Evolutionary conservation across 1,140 invertebrate genomes (phyloP).

Genomic region (Hylaeus volcanicus): DNA sequence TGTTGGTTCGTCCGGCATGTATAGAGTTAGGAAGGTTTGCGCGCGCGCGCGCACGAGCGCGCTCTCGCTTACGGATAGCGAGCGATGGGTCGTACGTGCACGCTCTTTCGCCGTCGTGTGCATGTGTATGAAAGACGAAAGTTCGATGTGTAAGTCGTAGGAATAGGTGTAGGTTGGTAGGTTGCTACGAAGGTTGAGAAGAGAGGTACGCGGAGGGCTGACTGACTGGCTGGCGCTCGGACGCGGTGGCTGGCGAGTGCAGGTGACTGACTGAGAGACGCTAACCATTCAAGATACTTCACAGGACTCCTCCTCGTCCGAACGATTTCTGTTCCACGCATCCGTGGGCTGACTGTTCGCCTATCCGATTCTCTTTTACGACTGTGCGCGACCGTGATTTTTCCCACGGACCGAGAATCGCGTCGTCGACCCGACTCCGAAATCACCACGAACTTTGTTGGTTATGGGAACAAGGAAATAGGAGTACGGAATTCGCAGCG

Average conservation of each 20-base stretch:
- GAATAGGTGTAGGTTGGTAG: conserved; percentile 61
- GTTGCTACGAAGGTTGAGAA: conserved; percentile 57
- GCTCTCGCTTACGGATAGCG: conserved; percentile 22
- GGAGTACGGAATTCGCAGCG: conserved; percentile 76
- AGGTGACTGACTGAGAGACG: conserved; percentile 63
- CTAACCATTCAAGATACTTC: conserved; percentile 51
- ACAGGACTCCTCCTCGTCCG: conserved; percentile 38
- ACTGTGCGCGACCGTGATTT: conserved; percentile 10
- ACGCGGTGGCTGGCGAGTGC: conserved; percentile 61
- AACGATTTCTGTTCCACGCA: conserved; percentile 26
- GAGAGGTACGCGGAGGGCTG: conserved; percentile 49
- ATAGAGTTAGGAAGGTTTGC: conserved; percentile 41
- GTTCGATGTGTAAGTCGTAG: conserved; percentile 38
- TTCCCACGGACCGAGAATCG: neutral
- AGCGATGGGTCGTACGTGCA: conserved; percentile 10
- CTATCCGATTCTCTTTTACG: conserved; percentile 4
- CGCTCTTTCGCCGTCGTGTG: no score
- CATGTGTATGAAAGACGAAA: conserved; percentile 17
- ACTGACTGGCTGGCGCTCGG: conserved; percentile 47
- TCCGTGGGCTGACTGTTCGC: conserved; percentile 30
- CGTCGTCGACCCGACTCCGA: conserved; percentile 14
- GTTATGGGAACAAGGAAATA: conserved; percentile 69
- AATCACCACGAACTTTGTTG: conserved; percentile 58
- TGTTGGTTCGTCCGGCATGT: conserved; percentile 41
- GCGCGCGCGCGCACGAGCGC: conserved; percentile 24